Evolutionary conservation across 2,797 vertebrate species (phyloP).

Genomic region (Apogon talboti): DNA sequence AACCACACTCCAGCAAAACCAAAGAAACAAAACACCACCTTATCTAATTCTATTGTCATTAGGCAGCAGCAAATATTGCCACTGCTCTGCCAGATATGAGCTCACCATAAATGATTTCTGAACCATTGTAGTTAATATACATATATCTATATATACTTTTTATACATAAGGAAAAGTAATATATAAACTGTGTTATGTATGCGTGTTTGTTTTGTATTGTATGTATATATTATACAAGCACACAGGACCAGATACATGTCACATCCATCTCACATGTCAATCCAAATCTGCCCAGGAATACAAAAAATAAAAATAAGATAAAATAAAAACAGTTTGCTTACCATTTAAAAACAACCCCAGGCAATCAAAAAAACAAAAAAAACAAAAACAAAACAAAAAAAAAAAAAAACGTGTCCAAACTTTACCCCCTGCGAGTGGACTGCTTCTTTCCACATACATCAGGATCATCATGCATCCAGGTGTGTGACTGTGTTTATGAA

Average conservation of each 20-base stretch:
- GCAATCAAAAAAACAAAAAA: constrained; percentile 47
- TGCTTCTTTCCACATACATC: constrained; percentile 84
- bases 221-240: constrained; percentile 84
- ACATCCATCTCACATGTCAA: constrained; percentile 73
- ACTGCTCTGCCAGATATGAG: constrained; percentile 73
- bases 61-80: constrained; percentile 82
- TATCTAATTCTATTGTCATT: constrained; percentile 67
- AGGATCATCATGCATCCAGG: constrained; percentile 77
- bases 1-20: constrained; percentile 63
- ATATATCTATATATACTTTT: constrained; percentile 86
- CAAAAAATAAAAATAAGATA: constrained; percentile 69
- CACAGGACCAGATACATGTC: constrained; percentile 80
- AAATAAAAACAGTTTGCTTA: constrained; percentile 70
- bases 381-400: constrained; percentile 3
- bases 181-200: constrained; percentile 84
- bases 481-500: constrained; percentile 48
- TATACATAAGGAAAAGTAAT: constrained; percentile 87
- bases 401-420: constrained; percentile 44
- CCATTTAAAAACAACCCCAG: constrained; percentile 76
- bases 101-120: constrained; percentile 79
- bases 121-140: constrained; percentile 84
- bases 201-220: constrained; percentile 75
- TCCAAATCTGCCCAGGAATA: constrained; percentile 66
- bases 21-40: constrained; percentile 53
- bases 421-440: constrained; percentile 55